Evolutionary conservation across 2,113 vertebrate species (phyloP), one percentile per base, ranked within the genome.

Genomic region (Hippocampus mohnikei): DNA sequence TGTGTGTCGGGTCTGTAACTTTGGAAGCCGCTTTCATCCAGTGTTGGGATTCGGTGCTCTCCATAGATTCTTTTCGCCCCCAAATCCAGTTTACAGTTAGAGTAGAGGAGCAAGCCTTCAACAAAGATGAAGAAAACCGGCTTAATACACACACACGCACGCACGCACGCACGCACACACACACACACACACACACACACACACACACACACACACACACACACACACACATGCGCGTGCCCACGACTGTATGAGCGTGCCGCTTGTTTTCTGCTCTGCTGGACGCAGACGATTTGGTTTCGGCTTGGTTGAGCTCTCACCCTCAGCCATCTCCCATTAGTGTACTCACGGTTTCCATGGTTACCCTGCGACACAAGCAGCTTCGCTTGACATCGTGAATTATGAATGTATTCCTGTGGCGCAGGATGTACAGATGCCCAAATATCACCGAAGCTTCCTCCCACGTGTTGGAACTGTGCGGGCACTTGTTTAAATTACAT

Each of bases 321-420:
- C 65, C 67, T 74, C 56, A 10, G 48, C 70, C 10, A 29, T 66
- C 77, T 74, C 62, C 82, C 77, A 70, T 80, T 67, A 77, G 80
- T 73, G 81, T 81, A 74, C 21, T 40, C 64, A 46, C 12, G 11
- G 86, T 90, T 77, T 25, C 85, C 81, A 87, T 88, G 83, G 88
- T 79, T 78, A 88, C 77, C 0, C 29, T 33, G 11, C 27, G 3
- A 85, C 79, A 79, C 73, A 65, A 66, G 71, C 75, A 76, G 80
- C 78, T 72, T 80, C 62, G 33, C 33, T 37, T 37, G 33, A 37
- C 5, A 9, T 74, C 20, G 67, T 88, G 76, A 87, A 88, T 88
- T 84, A 87, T 88, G 84, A 79, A 86, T 81, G 78, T 68, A 70
- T 69, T 65, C 65, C 55, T 85, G 81, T 80, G 65, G 67, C 75